These are phyloP conservation scores for Trachythela sp. DNA, from an alignment of 64 coral and sea anemone species.

Conservation along the genomic window DNA sequence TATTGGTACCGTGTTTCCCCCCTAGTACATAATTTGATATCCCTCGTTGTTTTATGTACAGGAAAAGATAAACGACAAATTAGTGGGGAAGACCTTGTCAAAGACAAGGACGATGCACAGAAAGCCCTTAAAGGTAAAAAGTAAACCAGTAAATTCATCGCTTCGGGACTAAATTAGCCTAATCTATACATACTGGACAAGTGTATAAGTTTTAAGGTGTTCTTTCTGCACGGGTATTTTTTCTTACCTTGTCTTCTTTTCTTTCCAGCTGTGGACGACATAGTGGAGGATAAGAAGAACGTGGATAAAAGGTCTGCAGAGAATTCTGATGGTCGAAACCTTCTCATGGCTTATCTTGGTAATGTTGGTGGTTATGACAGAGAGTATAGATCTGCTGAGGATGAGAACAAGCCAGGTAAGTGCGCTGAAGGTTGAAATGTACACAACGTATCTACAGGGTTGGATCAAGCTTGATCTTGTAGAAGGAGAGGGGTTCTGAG, in stretches of 20 bases:
- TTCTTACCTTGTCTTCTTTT: neutral
- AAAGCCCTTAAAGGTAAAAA: neutral
- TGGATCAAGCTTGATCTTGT: no score
- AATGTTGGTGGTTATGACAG: constrained; percentile 96
- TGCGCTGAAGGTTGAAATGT: neutral
- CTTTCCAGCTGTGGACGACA: constrained; percentile 62
- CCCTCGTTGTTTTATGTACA: neutral
- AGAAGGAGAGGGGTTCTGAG: no score
- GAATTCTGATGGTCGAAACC: constrained; percentile 52
- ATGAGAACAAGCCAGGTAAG: constrained; percentile 62
- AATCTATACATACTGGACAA: no score
- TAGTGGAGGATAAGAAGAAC: constrained; percentile 40
- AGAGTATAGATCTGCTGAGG: constrained; percentile 65
- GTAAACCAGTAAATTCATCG: no score
- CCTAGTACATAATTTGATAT: neutral
- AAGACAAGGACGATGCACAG: neutral
- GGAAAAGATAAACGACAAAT: neutral
- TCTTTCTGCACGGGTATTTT: no score
- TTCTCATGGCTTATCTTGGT: constrained; percentile 81
- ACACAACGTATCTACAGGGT: neutral
- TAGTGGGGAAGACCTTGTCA: neutral
- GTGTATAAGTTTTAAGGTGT: no score
- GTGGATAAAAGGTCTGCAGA: constrained; percentile 73
- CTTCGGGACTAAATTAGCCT: no score
- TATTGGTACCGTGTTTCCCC: no score